Percentiles rank a stretch among this genome's conserved stretches.
Conservation (phyloP, 2,888 invertebrate genomes). For the Holacanthella duospinosa region DNA sequence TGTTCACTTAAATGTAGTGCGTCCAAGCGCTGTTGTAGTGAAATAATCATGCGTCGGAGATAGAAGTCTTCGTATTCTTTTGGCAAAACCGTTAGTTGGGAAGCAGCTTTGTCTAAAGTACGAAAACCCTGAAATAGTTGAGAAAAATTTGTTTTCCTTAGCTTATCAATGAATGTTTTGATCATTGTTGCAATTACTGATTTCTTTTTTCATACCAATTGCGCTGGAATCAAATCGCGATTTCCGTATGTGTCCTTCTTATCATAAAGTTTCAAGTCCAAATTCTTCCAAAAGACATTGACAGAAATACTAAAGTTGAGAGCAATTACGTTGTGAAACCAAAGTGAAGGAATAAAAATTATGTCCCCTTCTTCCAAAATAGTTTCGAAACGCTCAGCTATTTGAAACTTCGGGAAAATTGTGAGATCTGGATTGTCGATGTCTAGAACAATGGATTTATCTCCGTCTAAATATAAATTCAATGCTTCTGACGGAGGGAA, state of each 20-base stretch:
- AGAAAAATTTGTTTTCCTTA: constrained; percentile 9
- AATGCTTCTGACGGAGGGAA: constrained; percentile 46
- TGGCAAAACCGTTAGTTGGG: constrained; percentile 43
- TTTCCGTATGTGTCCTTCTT: constrained; percentile 49
- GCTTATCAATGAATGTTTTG: too few relatives aligned
- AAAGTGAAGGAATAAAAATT: constrained; percentile 49
- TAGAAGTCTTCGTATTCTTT: constrained; percentile 46
- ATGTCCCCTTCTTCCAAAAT: constrained; percentile 45
- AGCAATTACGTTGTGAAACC: constrained; percentile 49
- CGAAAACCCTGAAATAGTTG: constrained; percentile 43
- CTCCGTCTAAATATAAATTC: constrained; percentile 47
- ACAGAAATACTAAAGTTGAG: constrained; percentile 46
- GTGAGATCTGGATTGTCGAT: constrained; percentile 45
- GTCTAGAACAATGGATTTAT: constrained; percentile 47
- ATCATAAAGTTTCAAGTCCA: constrained; percentile 44
- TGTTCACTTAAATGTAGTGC: not conserved
- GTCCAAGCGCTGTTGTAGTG: constrained; percentile 18
- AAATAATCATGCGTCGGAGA: constrained; percentile 41
- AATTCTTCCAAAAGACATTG: constrained; percentile 49
- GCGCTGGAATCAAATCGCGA: constrained; percentile 45
- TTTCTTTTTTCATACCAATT: constrained; percentile 39
- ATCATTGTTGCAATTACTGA: too few relatives aligned
- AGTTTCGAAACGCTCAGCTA: constrained; percentile 42
- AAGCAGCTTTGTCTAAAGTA: constrained; percentile 44
- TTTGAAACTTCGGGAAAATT: constrained; percentile 43